Evolutionary conservation across 2,888 invertebrate species (phyloP).

Genomic region (Agonopterix alstromeriana): DNA sequence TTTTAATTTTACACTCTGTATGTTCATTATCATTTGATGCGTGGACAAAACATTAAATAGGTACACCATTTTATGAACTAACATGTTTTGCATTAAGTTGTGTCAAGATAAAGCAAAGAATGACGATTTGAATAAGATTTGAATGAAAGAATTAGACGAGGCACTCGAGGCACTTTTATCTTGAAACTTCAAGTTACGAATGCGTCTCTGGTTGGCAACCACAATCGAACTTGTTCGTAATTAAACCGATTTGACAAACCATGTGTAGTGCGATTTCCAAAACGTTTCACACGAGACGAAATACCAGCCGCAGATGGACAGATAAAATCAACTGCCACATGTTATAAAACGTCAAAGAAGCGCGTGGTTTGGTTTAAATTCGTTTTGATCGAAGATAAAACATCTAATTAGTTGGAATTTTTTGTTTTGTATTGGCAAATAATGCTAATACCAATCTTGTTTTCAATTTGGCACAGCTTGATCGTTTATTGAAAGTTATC

Average conservation of each 20-base stretch:
- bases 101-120: too few species aligned
- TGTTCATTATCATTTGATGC: too few species aligned
- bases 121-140: too few species aligned
- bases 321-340: constrained; percentile 32
- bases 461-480: not conserved
- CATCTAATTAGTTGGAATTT: constrained; percentile 15
- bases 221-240: constrained; percentile 29
- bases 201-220: constrained; percentile 13
- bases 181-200: too few species aligned
- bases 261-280: constrained; percentile 10
- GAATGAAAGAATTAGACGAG: too few species aligned
- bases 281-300: constrained; percentile 14
- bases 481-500: too few species aligned
- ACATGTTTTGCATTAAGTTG: too few species aligned
- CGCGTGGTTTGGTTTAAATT: constrained; percentile 18
- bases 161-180: too few species aligned
- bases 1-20: too few species aligned
- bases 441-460: not conserved
- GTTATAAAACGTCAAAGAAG: constrained; percentile 26
- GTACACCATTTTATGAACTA: too few species aligned
- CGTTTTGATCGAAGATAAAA: constrained; percentile 16
- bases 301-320: constrained; percentile 17
- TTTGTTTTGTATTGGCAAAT: not conserved
- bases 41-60: too few species aligned
- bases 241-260: constrained; percentile 24